A percentile compares a stretch with the other conserved stretches of the same genome.
These are phyloP conservation scores for Palythoa caribaeorum DNA, from an alignment of 92 coral and sea anemone genomes.

Conservation along the genomic window DNA sequence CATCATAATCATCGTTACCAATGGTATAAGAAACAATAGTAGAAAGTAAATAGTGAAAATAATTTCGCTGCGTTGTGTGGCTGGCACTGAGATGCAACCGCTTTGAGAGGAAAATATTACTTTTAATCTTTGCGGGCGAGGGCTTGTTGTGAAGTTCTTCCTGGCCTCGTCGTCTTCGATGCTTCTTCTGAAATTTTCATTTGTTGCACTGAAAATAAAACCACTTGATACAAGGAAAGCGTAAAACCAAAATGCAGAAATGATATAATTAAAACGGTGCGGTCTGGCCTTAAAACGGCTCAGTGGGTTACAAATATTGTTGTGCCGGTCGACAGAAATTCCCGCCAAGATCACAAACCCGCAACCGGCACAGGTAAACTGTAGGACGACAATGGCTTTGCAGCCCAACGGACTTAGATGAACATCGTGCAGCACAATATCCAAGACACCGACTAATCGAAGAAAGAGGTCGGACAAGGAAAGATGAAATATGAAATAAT, in stretches of 20 bases:
- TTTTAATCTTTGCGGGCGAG: conserved; percentile 1
- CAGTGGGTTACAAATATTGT: conserved; percentile 69
- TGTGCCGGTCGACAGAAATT: conserved; percentile 81
- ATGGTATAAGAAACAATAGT: conserved; percentile 50
- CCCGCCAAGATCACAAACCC: conserved; percentile 73
- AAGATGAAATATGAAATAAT: conserved; percentile 56
- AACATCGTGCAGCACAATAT: neutral
- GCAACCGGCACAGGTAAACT: conserved; percentile 69
- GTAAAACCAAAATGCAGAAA: conserved; percentile 48
- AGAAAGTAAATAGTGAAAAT: conserved; percentile 57
- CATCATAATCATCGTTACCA: conserved; percentile 46
- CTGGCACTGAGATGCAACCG: conserved; percentile 34
- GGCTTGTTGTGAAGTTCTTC: conserved; percentile 1
- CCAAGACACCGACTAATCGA: conserved; percentile 43
- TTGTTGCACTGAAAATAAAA: conserved; percentile 56
- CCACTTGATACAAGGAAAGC: conserved; percentile 58
- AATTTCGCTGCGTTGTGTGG: conserved; percentile 25
- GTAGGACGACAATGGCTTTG: conserved; percentile 59
- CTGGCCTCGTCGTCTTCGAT: neutral
- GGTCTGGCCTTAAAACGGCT: conserved; percentile 35
- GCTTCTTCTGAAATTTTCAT: neutral
- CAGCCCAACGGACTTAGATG: conserved; percentile 34
- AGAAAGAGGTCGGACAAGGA: conserved; percentile 60
- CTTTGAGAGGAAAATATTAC: neutral
- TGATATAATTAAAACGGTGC: neutral